Conservation (phyloP, 2,113 vertebrate genomes). For the Ciconia maguari region DNA sequence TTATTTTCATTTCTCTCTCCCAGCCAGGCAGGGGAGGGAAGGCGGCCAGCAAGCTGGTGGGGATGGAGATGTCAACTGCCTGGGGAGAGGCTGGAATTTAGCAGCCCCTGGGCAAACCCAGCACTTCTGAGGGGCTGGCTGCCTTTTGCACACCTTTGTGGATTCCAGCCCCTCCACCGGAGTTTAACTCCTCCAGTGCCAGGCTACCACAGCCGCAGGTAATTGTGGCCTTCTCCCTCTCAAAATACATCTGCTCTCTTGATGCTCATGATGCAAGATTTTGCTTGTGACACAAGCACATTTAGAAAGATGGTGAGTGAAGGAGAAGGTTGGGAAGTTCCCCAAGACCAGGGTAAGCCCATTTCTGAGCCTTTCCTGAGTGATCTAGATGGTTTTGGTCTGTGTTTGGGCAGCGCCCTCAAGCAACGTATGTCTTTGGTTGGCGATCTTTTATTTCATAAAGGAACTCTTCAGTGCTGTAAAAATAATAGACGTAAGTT, state of each 20-base stretch:
- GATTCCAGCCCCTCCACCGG: not conserved
- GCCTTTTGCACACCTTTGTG: not conserved
- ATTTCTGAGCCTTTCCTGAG: not conserved
- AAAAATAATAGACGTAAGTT: not conserved
- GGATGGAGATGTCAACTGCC: conserved; percentile 26
- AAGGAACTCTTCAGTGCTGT: not conserved
- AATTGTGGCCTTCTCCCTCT: not conserved
- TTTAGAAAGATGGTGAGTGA: not conserved
- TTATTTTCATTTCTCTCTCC: conserved; percentile 24
- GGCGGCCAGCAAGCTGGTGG: not conserved
- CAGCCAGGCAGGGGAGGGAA: conserved; percentile 15
- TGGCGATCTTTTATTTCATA: not conserved
- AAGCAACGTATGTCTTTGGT: not conserved
- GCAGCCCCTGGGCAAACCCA: conserved; percentile 36
- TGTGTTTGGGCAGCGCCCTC: not conserved
- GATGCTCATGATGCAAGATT: not conserved
- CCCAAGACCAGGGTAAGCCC: not conserved
- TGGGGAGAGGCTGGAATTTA: conserved; percentile 66
- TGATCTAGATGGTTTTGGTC: not conserved
- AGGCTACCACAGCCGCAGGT: not conserved
- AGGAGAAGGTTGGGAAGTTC: not conserved
- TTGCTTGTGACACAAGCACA: too few relatives aligned
- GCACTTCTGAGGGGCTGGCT: not conserved
- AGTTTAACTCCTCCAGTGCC: not conserved
- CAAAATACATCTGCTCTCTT: not conserved